These are phyloP conservation scores for Chaunax sp. DNA, from an alignment of 2,797 vertebrate species.

Conservation along the genomic window DNA sequence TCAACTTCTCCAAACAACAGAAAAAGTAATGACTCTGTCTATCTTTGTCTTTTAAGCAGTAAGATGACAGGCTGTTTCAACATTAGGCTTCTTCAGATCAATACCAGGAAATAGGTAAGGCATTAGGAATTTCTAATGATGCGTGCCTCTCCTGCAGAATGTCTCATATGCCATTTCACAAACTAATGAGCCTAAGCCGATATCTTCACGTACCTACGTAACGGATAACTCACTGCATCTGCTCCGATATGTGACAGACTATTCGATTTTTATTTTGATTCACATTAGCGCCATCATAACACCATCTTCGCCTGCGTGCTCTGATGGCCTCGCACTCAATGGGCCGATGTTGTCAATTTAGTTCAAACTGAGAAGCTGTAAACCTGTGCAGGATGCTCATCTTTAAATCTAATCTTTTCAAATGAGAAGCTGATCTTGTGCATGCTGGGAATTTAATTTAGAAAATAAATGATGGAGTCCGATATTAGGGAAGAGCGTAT, in stretches of 20 bases:
- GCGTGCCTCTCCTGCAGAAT: constrained; percentile 21
- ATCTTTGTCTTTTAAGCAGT: constrained; percentile 57
- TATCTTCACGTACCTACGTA: constrained; percentile 54
- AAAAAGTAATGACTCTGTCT: constrained; percentile 70
- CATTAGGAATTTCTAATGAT: constrained; percentile 64
- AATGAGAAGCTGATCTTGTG: constrained; percentile 55
- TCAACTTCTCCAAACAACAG: constrained; percentile 76
- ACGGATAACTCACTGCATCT: constrained; percentile 58
- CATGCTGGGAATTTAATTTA: constrained; percentile 66
- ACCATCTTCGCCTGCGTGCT: constrained; percentile 27
- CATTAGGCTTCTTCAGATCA: constrained; percentile 57
- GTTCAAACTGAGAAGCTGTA: constrained; percentile 54
- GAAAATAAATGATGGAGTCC: constrained; percentile 48
- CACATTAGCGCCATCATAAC: constrained; percentile 65
- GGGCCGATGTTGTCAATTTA: constrained; percentile 59
- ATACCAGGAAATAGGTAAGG: constrained; percentile 70
- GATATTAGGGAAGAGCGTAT: constrained; percentile 48
- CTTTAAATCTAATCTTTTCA: constrained; percentile 61
- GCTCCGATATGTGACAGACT: constrained; percentile 49
- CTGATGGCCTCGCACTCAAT: constrained; percentile 45
- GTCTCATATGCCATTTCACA: constrained; percentile 63
- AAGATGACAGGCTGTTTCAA: constrained; percentile 62
- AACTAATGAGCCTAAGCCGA: constrained; percentile 61
- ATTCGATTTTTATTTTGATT: constrained; percentile 68
- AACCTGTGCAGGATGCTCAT: constrained; percentile 50